Conservation (phyloP, 2,888 invertebrate species). For the Liopterus haemorrhoidalis region DNA sequence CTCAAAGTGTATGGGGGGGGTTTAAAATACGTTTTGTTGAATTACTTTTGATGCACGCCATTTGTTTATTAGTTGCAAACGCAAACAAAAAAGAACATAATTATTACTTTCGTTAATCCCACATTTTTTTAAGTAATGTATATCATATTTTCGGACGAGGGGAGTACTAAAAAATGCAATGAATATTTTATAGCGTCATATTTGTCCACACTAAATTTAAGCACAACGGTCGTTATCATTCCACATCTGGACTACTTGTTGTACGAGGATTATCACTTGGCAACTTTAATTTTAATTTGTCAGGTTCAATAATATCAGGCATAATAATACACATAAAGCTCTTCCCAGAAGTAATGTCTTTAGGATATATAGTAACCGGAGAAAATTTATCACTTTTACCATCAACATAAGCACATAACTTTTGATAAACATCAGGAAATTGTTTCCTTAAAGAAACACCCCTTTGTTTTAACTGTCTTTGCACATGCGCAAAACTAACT, state of each 20-base stretch:
- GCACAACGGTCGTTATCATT: too few relatives aligned
- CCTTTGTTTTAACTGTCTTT: slow-evolving; percentile 67
- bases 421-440: slow-evolving; percentile 81
- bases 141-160: too few relatives aligned
- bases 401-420: slow-evolving; percentile 76
- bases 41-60: too few relatives aligned
- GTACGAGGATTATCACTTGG: slow-evolving; percentile 56
- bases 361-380: slow-evolving; percentile 82
- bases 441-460: slow-evolving; percentile 79
- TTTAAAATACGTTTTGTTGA: too few relatives aligned
- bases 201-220: too few relatives aligned
- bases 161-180: too few relatives aligned
- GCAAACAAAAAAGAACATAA: too few relatives aligned
- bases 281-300: slow-evolving; percentile 46
- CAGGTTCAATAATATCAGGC: slow-evolving; percentile 66
- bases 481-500: slow-evolving; percentile 72
- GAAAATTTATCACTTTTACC: slow-evolving; percentile 70
- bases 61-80: too few relatives aligned
- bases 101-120: too few relatives aligned
- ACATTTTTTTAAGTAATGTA: too few relatives aligned
- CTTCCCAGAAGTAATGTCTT: slow-evolving; percentile 71
- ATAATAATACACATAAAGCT: slow-evolving; percentile 88
- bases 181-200: too few relatives aligned
- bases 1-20: too few relatives aligned
- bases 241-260: slow-evolving; percentile 41